Conservation (phyloP, 2,888 invertebrate genomes). For the Macaria notata region DNA sequence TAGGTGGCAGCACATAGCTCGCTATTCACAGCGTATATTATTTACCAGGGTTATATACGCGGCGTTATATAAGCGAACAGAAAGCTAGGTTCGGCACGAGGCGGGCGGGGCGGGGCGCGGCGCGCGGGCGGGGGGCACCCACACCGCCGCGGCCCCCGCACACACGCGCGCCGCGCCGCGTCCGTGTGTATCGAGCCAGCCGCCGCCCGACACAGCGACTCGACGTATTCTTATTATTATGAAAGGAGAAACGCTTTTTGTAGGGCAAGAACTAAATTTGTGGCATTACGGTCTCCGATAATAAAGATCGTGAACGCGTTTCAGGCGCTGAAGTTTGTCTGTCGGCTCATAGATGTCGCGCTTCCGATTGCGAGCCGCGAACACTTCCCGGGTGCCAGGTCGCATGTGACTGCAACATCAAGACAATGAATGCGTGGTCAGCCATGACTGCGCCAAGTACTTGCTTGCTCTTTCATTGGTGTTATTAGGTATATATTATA, state of each 20-base stretch:
- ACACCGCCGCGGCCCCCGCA: slow-evolving; percentile 42
- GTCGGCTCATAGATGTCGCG: slow-evolving; percentile 77
- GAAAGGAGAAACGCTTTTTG: slow-evolving; percentile 83
- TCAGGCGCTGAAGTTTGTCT: slow-evolving; percentile 76
- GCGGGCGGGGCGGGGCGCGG: slow-evolving; percentile 34
- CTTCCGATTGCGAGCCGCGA: slow-evolving; percentile 45
- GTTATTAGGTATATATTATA: too few species aligned
- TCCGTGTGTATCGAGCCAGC: slow-evolving; percentile 74
- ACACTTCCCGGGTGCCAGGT: slow-evolving; percentile 45
- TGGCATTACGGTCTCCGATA: slow-evolving; percentile 76
- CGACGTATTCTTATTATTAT: slow-evolving; percentile 84
- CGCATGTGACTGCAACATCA: slow-evolving; percentile 39
- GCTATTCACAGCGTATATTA: slow-evolving; percentile 78
- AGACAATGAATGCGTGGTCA: slow-evolving; percentile 41
- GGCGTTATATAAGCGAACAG: slow-evolving; percentile 81
- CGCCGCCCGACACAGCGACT: slow-evolving; percentile 72
- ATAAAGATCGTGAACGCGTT: slow-evolving; percentile 80
- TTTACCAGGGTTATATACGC: slow-evolving; percentile 73
- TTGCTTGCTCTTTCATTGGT: too few species aligned
- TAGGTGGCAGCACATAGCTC: slow-evolving; percentile 80
- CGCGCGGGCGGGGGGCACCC: slow-evolving; percentile 33
- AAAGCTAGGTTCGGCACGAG: slow-evolving; percentile 67
- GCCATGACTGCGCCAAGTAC: slow-evolving; percentile 28
- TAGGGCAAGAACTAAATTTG: slow-evolving; percentile 82
- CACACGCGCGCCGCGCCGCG: slow-evolving; percentile 52